Base-by-base conservation (phyloP, 2,888 invertebrate species). In the Dione juno region DNA sequence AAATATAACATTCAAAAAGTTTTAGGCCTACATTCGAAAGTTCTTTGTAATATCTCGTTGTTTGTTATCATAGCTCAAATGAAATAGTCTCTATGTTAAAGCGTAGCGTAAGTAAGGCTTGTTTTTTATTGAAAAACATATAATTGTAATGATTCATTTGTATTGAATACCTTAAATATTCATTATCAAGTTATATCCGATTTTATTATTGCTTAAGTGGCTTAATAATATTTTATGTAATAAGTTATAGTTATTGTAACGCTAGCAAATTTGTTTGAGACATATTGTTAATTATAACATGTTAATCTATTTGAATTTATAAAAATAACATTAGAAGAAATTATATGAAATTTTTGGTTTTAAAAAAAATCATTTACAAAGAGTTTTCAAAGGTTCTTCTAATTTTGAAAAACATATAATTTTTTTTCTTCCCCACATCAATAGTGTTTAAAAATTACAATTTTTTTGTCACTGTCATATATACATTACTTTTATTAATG, bases 151-250 rank as follows among this genome's bases (percentile, higher is more conserved):
- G 16, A 1, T 10, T 35, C 21, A 14, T 21, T 21, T 3, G 28
- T 35, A 35, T 54, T 35, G 28, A n/a, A 35, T 6, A 53, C 0
- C n/a, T 40, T 37, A 19, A 58, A 58, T 58, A 58, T 61, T 61
- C 19, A 48, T 35, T 28, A 48, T 28, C n/a, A 7, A 45, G 61
- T 75, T 59, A 43, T 59, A 59, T 59, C 14, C 21, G 28, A 43
- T 21, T 59, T n/a, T 21, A 37, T 67, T 48, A 67, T 19, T 16
- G 45, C 16, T 63, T 14, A 69, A 64, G 48, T 69, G 64, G 64
- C 64, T 69, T 69, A 64, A 40, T 69, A 57, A 65, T 54, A 37
- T 63, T 21, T 69, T 63, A 63, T 43, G 16, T 53, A 45, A 61
- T 53, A 16, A 43, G 41, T 48, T 35, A 35, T 40, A 45, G 53